Evolutionary conservation across 2,797 vertebrate species (phyloP), one percentile per base, ranked within the genome.

Genomic region (Melanotaenia pygmaea): DNA sequence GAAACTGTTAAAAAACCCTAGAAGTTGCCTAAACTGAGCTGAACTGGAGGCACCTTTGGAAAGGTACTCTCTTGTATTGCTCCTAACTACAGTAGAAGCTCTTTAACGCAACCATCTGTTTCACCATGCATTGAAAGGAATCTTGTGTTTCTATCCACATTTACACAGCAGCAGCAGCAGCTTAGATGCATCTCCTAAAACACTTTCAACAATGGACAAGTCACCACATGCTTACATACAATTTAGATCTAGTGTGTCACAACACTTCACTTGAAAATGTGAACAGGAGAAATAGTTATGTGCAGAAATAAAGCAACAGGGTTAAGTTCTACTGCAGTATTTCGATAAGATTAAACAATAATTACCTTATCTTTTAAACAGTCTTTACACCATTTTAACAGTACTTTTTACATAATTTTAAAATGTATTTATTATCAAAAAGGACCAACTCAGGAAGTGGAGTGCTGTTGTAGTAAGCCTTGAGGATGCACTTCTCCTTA

Each of bases 181-280:
- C 65, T 87, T 82, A 74, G 65, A 82, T 81, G 84, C 68, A 72
- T 70, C 82, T 88, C 54, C 77, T 90, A 76, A 82, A 86, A 86
- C 76, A 80, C 73, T 87, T 86, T 86, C 68, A 84, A 78, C 79
- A 83, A 84, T 20, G 59, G 88, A 88, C 92, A 90, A 87, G 94
- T 74, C 54, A 5, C 81, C 71, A 86, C 94, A 91, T 72, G 93
- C 70, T 84, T 82, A 59, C 84, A 85, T 79, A 86, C 89, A 92
- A 89, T 90, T 89, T 89, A 86, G 87, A 84, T 91, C 76, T 81
- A 89, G 87, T 82, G 82, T 93, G 91, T 90, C 90, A 88, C 77
- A 84, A 91, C 87, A 90, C 81, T 89, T 92, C 88, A 88, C 85
- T 79, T 75, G 88, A 90, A 92, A 89, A 93, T 87, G 68, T 75